Conservation (phyloP, 2,888 invertebrate genomes). For the Meteorus colon region DNA sequence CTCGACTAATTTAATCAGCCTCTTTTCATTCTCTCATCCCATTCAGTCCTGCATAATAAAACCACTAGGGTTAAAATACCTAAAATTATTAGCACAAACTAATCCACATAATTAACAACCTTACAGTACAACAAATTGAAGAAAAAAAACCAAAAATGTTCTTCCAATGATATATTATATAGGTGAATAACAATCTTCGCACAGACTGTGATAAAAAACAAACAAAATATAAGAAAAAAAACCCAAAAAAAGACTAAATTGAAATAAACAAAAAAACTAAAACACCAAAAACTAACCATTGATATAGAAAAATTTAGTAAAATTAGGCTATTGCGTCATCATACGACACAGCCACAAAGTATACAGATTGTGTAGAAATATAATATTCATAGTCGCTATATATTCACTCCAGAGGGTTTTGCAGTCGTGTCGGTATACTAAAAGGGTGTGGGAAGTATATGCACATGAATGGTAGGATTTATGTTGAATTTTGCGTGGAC, state of each 20-base stretch:
- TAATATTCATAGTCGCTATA: background rate
- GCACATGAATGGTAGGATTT: conserved; percentile 53
- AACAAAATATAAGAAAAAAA: background rate
- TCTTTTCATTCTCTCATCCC: too few relatives aligned
- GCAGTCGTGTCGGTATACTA: conserved; percentile 25
- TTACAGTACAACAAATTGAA: too few relatives aligned
- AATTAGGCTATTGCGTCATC: background rate
- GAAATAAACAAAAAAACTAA: background rate
- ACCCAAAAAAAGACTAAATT: background rate
- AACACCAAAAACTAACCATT: background rate
- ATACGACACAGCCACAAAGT: background rate
- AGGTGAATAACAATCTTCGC: conserved; percentile 27
- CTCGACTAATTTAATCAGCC: too few relatives aligned
- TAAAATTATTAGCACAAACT: too few relatives aligned
- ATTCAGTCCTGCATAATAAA: too few relatives aligned
- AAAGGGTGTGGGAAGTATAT: too few relatives aligned
- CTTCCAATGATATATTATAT: too few relatives aligned
- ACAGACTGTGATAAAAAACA: background rate
- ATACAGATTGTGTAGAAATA: background rate
- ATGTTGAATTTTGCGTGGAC: conserved; percentile 60
- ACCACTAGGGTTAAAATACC: too few relatives aligned
- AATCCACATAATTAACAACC: too few relatives aligned
- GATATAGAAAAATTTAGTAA: background rate
- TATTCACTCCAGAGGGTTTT: background rate
- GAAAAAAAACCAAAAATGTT: background rate